Conservation (phyloP, 2,113 vertebrate species). For the Tonatia bakeri region DNA sequence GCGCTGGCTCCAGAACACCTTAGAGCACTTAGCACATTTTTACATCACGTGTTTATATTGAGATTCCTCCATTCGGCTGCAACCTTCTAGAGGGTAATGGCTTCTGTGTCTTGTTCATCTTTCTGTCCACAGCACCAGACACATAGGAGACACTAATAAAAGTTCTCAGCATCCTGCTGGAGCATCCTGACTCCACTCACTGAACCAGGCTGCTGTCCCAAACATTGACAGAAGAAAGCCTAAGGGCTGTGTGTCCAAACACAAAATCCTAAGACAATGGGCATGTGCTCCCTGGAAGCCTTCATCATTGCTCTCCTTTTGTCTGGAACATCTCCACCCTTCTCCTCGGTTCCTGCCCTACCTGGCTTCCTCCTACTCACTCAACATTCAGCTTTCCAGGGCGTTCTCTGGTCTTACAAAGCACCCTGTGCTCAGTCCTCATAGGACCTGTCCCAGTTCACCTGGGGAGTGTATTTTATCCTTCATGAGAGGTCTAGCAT, state of each 20-base stretch:
- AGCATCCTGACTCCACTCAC: background rate
- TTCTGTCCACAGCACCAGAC: background rate
- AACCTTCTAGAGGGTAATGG: background rate
- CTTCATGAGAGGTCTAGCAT: background rate
- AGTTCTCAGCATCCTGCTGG: background rate
- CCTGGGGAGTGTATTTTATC: background rate
- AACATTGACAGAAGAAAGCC: background rate
- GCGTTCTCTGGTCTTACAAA: background rate
- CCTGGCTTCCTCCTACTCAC: background rate
- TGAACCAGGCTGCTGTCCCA: background rate
- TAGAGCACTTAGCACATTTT: background rate
- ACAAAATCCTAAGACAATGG: background rate
- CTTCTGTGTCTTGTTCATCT: background rate
- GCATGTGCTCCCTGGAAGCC: background rate
- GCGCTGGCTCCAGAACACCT: background rate
- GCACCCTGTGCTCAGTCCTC: background rate
- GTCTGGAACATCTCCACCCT: background rate
- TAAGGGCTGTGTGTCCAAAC: background rate
- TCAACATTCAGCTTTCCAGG: background rate
- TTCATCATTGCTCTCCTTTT: background rate
- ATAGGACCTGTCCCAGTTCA: background rate
- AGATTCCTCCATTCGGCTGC: background rate
- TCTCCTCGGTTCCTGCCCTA: background rate
- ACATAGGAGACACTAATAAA: background rate
- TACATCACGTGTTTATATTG: background rate